Percentiles rank a stretch among this genome's conserved stretches.
Conservation (phyloP, 2,888 invertebrate species). For the Toxonevra muliebris region DNA sequence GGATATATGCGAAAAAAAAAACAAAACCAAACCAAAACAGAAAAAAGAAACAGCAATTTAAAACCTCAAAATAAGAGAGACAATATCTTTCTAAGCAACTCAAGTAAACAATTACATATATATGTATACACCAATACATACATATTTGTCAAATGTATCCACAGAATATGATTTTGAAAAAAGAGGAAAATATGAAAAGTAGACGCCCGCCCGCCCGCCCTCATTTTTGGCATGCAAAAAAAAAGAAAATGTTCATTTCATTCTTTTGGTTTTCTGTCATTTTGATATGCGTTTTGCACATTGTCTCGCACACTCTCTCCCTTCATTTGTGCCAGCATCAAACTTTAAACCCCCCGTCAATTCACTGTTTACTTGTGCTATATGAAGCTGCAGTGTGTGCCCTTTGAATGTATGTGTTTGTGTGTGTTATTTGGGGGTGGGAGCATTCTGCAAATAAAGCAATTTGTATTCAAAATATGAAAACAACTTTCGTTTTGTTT, state of each 20-base stretch:
- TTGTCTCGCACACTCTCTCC: background rate
- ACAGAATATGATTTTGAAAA: conserved; percentile 29
- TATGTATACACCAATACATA: background rate
- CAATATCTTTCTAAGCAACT: too few relatives aligned
- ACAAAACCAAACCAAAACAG: conserved; percentile 16
- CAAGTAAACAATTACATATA: background rate
- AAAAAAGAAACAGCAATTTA: conserved; percentile 20
- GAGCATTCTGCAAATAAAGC: conserved; percentile 51
- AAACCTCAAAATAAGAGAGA: conserved; percentile 19
- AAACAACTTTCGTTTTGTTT: conserved; percentile 49
- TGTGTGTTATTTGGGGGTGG: background rate
- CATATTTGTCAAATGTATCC: conserved; percentile 35
- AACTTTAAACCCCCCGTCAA: background rate
- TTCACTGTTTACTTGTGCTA: conserved; percentile 3
- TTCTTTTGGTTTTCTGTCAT: background rate
- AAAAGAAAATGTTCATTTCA: conserved; percentile 20
- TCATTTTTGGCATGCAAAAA: conserved; percentile 40
- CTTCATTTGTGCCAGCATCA: background rate
- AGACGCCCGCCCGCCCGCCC: conserved; percentile 10
- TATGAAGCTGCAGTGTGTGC: background rate
- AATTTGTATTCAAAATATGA: conserved; percentile 65
- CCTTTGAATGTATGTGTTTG: background rate
- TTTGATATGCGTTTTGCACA: background rate
- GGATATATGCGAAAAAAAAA: conserved; percentile 12
- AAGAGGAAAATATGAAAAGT: conserved; percentile 7